These are phyloP conservation scores for Drosophila funebris DNA, from an alignment of 1,140 invertebrate genomes.

Conservation along the genomic window DNA sequence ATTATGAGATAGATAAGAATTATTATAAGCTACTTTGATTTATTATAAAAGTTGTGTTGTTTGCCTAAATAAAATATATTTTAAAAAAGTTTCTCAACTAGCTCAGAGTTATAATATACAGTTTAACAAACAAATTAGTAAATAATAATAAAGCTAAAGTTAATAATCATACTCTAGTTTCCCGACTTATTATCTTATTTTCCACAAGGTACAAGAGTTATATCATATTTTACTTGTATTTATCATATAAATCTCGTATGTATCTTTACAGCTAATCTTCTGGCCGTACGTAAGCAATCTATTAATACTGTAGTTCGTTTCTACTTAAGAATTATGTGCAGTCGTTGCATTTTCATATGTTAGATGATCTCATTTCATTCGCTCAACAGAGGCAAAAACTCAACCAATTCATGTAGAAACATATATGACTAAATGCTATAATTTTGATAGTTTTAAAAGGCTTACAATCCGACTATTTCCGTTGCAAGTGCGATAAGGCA, in stretches of 20 bases:
- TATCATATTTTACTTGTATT: neutral
- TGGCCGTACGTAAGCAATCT: conserved; percentile 24
- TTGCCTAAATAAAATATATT: no score
- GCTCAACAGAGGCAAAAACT: neutral
- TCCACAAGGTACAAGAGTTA: neutral
- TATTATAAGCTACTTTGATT: no score
- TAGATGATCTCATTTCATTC: conserved; percentile 45
- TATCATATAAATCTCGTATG: neutral
- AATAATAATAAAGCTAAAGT: no score
- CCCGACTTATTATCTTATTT: no score
- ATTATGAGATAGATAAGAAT: no score
- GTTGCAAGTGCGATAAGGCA: conserved; percentile 68
- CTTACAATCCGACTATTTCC: conserved; percentile 43
- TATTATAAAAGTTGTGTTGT: no score
- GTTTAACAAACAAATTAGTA: no score
- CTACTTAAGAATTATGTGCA: conserved; percentile 20
- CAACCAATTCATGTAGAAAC: conserved; percentile 3
- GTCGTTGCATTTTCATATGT: conserved; percentile 17
- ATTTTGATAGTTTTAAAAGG: conserved; percentile 17
- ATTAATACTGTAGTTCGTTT: conserved; percentile 18
- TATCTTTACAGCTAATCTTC: neutral
- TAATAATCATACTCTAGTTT: no score
- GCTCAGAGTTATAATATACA: no score
- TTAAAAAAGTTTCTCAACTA: no score
- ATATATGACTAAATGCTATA: neutral